phyloP scores from a whole-genome alignment of 2,797 vertebrate genomes.

The Ctenopoma multispine region DNA sequence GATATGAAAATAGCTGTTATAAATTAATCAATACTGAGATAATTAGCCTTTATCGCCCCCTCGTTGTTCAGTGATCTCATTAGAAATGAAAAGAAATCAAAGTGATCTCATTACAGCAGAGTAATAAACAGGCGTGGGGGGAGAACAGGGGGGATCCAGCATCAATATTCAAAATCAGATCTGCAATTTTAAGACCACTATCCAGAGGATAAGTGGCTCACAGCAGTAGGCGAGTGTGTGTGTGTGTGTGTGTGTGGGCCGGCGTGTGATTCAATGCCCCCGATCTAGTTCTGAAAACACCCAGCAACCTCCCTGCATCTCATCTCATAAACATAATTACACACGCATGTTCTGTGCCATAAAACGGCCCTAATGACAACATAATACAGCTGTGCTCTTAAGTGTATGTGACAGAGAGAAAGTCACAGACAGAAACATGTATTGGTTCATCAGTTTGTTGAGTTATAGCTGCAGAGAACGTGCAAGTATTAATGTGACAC shows the following conservation, averaged over 20 bases:
- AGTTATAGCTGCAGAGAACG: not conserved
- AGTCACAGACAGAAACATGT: not conserved
- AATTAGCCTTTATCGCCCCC: conserved; percentile 67
- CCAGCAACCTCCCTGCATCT: conserved; percentile 23
- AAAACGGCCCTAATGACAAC: conserved; percentile 39
- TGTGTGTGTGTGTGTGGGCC: not conserved
- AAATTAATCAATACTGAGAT: conserved; percentile 72
- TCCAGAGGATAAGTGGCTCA: conserved; percentile 42
- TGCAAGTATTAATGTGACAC: conserved; percentile 26
- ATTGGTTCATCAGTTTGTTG: not conserved
- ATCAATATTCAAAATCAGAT: conserved; percentile 73
- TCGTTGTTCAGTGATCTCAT: conserved; percentile 64
- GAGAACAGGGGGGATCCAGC: conserved; percentile 3
- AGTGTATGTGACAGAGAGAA: not conserved
- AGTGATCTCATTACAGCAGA: conserved; percentile 69
- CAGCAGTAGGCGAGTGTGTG: conserved; percentile 17
- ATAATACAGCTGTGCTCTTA: not conserved
- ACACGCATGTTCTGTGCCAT: conserved; percentile 20
- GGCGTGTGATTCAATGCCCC: conserved; percentile 29
- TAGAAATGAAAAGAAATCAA: conserved; percentile 72
- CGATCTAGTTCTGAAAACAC: conserved; percentile 59
- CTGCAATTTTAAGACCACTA: conserved; percentile 53
- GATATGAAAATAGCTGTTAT: conserved; percentile 65
- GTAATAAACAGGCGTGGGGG: conserved; percentile 51
- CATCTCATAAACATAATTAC: conserved; percentile 34